Evolutionary conservation across 2,113 vertebrate genomes (phyloP).

Genomic region (Hystrix cristata): DNA sequence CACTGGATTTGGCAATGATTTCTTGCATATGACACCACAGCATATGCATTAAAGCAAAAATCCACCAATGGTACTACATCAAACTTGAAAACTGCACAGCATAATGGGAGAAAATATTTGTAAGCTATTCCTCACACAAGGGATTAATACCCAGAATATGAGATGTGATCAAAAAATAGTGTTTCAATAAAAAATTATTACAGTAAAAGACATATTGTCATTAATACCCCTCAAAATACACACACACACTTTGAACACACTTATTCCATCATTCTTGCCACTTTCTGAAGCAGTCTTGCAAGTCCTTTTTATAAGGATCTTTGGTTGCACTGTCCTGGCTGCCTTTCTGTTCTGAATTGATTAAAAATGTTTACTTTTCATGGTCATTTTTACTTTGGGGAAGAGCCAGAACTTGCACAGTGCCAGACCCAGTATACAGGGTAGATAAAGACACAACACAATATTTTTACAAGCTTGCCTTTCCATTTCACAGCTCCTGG

Average conservation of each 20-base stretch:
- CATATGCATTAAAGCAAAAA: neutral
- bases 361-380: neutral
- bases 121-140: neutral
- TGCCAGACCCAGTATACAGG: neutral
- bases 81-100: neutral
- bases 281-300: neutral
- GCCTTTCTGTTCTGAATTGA: neutral
- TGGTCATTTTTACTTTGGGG: neutral
- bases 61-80: neutral
- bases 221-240: neutral
- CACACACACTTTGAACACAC: neutral
- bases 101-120: neutral
- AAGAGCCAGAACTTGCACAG: neutral
- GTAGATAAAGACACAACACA: neutral
- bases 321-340: neutral
- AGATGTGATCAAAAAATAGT: neutral
- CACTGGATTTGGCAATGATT: neutral
- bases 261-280: neutral
- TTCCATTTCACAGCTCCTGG: neutral
- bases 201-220: neutral
- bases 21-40: neutral
- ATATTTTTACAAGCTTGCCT: neutral
- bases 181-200: neutral
- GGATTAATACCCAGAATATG: neutral
- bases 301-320: neutral